Percentiles rank a stretch among this genome's conserved stretches.
Evolutionary conservation across 2,797 vertebrate genomes (phyloP).

Genomic region (Telmatherina bonti): DNA sequence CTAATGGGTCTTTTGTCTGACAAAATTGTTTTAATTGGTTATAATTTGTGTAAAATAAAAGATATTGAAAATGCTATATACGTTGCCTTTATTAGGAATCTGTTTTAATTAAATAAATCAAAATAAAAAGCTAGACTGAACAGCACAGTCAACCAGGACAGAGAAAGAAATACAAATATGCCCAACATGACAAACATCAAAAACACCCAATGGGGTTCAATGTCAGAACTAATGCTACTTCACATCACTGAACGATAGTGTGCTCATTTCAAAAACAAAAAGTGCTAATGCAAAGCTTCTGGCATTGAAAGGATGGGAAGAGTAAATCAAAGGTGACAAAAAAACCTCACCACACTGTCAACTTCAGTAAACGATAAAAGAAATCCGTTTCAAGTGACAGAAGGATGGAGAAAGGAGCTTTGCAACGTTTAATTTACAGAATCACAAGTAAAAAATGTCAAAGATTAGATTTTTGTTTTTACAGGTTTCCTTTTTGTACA

Average conservation of each 20-base stretch:
- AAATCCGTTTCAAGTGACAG: not conserved
- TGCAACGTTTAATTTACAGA: too few relatives aligned
- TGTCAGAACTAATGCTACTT: not conserved
- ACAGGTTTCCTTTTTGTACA: not conserved
- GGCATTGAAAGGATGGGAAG: not conserved
- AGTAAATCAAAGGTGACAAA: conserved; percentile 11
- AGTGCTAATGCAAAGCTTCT: not conserved
- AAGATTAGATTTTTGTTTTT: not conserved
- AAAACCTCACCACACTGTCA: conserved; percentile 7
- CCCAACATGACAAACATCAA: not conserved
- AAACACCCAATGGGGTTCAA: not conserved
- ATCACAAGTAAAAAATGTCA: not conserved
- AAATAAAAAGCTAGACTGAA: too few relatives aligned
- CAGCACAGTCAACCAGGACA: too few relatives aligned
- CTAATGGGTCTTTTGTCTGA: too few relatives aligned
- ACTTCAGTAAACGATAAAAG: conserved; percentile 11
- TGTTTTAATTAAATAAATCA: too few relatives aligned
- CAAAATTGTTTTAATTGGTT: too few relatives aligned
- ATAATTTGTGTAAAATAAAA: too few relatives aligned
- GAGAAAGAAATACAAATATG: not conserved
- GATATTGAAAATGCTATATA: too few relatives aligned
- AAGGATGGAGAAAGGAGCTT: not conserved
- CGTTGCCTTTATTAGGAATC: too few relatives aligned
- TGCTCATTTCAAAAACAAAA: not conserved
- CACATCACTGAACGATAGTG: not conserved